Base-by-base conservation (phyloP, 2,113 vertebrate genomes). In the Mus musculus region DNA sequence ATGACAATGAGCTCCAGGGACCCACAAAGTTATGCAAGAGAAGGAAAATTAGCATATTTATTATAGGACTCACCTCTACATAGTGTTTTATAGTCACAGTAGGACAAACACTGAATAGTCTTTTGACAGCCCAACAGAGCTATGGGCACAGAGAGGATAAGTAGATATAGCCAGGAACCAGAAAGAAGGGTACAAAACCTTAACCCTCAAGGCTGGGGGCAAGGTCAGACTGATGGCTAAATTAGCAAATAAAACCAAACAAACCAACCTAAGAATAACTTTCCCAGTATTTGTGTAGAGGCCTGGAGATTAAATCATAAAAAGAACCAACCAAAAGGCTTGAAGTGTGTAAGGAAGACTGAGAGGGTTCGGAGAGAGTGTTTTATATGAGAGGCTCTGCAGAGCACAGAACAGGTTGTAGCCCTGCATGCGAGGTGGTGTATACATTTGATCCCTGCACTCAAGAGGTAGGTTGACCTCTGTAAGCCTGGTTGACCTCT, bases 281-380 rank as follows among this genome's bases (percentile, higher is more conserved):
- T 91, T 75, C 81, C 30, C 75, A 93, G 17, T 39, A 52, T 85
- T 77, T 5, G 63, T 89, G 86, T 88, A 89, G 42, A 94, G 24
- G 81, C 26, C 13, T 89, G 65, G 56, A 71, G 28, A 19, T 76
- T 67, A 56, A 56, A 71, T 61, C 76, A 77, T 17, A 33, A 82
- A 76, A 89, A 94, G 49, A 84, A 78, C n/a, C 6, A 63, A 13
- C 14, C 67, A 28, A 87, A 24, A 52, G 73, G 56, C 22, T 77
- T 63, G 65, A 63, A 12, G 16, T 75, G 24, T 39, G 24, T 24
- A 46, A 33, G 26, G 39, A 63, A 36, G 49, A 17, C 3, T 88
- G 39, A 26, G 91, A 19, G 17, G 19, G 4, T 3, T 56, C 94
- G n/a, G 19, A 46, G 54, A 78, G n/a, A 0, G 22, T 65, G 22